These are phyloP conservation scores for Vicugna pacos DNA, from an alignment of 2,113 vertebrate genomes.

Conservation along the genomic window DNA sequence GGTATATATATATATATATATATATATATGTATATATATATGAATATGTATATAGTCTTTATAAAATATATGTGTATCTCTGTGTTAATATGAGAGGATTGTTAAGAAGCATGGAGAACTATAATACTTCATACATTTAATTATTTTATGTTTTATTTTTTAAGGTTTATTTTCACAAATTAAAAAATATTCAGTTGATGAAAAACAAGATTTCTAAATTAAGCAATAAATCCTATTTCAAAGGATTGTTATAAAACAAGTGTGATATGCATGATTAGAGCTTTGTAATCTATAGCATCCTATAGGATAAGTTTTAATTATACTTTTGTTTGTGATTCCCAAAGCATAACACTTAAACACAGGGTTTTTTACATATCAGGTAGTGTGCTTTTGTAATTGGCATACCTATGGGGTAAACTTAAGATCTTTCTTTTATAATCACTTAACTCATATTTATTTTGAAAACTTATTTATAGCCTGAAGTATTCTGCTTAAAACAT, in stretches of 20 bases:
- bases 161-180: neutral
- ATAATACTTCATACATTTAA: neutral
- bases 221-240: neutral
- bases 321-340: neutral
- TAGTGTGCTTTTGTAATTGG: neutral
- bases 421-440: neutral
- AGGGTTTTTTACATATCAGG: neutral
- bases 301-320: neutral
- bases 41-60: neutral
- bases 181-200: neutral
- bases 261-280: neutral
- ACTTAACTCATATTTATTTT: neutral
- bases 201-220: neutral
- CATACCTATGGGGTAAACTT: neutral
- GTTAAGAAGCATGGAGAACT: neutral
- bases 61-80: neutral
- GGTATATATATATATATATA: neutral
- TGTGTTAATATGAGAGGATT: neutral
- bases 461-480: neutral
- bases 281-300: neutral
- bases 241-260: neutral
- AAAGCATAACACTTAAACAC: neutral
- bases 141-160: constrained; percentile 30
- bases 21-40: neutral
- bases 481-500: constrained; percentile 4